These are phyloP conservation scores for Heterodera schachtii DNA, from an alignment of 1,140 invertebrate species.

Conservation along the genomic window DNA sequence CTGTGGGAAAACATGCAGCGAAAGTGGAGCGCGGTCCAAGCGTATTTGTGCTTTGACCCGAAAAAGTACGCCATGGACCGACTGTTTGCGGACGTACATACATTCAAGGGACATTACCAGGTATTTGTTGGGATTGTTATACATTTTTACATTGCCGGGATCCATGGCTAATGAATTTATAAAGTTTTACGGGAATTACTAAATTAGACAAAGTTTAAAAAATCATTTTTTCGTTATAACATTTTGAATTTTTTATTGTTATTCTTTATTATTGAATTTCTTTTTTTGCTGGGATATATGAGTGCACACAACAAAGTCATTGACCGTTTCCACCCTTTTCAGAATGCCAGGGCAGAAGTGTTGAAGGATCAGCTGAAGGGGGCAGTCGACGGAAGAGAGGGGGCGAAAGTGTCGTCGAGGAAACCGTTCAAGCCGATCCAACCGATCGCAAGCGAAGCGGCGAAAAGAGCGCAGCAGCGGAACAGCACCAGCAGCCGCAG, in stretches of 20 bases:
- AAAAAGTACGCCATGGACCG: slow-evolving; percentile 52
- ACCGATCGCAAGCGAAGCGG: slow-evolving; percentile 33
- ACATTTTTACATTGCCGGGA: too few species aligned
- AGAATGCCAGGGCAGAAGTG: slow-evolving; percentile 40
- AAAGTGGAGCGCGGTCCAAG: slow-evolving; percentile 40
- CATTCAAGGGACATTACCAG: slow-evolving; percentile 43
- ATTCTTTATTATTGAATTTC: too few species aligned
- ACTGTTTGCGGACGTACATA: slow-evolving; percentile 41
- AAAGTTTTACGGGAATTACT: slow-evolving; percentile 16
- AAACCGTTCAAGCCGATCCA: slow-evolving; percentile 30
- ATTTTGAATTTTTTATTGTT: too few species aligned
- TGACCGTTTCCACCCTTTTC: slow-evolving; percentile 17
- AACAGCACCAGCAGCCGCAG: neutral
- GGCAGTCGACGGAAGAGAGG: neutral
- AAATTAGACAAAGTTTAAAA: neutral
- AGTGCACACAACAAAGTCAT: neutral
- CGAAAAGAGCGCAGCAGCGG: slow-evolving; percentile 27
- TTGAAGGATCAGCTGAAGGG: neutral
- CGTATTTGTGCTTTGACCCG: slow-evolving; percentile 45
- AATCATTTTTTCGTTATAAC: too few species aligned
- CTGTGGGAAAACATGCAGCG: slow-evolving; percentile 43
- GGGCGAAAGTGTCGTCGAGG: slow-evolving; percentile 7
- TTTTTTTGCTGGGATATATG: too few species aligned
- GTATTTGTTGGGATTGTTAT: neutral
- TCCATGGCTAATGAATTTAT: neutral